phyloP scores from a whole-genome alignment of 2,888 invertebrate genomes.

The Aspidiotus rigidus region DNA sequence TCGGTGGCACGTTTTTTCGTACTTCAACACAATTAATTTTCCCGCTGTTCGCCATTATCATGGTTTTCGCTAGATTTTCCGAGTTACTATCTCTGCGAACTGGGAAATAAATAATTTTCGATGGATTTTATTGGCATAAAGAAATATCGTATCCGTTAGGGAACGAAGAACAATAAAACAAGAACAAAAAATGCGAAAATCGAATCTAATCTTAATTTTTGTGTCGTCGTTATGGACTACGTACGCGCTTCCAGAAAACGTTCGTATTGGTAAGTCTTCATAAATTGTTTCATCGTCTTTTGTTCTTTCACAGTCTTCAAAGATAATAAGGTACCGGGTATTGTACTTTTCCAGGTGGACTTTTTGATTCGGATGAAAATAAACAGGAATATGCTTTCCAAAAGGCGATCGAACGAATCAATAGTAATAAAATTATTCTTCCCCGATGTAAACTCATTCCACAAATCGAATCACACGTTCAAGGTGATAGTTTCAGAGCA shows the following conservation, averaged over 20 bases:
- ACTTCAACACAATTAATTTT: too few relatives aligned
- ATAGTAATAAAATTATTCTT: slow-evolving; percentile 69
- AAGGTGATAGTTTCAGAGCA: slow-evolving; percentile 88
- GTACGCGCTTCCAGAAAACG: background rate
- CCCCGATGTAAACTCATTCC: slow-evolving; percentile 78
- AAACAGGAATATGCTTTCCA: slow-evolving; percentile 85
- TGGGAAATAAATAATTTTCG: too few relatives aligned
- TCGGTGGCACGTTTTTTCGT: too few relatives aligned
- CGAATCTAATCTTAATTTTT: too few relatives aligned
- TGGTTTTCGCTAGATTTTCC: too few relatives aligned
- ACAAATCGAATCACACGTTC: slow-evolving; percentile 79
- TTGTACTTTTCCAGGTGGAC: slow-evolving; percentile 55
- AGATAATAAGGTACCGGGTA: background rate
- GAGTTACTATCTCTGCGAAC: too few relatives aligned
- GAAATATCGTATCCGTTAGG: too few relatives aligned
- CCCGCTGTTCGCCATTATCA: too few relatives aligned
- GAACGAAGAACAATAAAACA: too few relatives aligned
- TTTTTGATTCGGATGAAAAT: slow-evolving; percentile 79
- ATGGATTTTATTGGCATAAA: too few relatives aligned
- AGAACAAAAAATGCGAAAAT: too few relatives aligned
- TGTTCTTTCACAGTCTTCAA: background rate
- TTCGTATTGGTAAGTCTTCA: background rate
- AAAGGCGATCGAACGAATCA: slow-evolving; percentile 84
- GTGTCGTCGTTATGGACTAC: background rate
- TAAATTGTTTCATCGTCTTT: background rate